Evolutionary conservation across 2,888 invertebrate genomes (phyloP).

Genomic region (Malthinus seriepunctatus): DNA sequence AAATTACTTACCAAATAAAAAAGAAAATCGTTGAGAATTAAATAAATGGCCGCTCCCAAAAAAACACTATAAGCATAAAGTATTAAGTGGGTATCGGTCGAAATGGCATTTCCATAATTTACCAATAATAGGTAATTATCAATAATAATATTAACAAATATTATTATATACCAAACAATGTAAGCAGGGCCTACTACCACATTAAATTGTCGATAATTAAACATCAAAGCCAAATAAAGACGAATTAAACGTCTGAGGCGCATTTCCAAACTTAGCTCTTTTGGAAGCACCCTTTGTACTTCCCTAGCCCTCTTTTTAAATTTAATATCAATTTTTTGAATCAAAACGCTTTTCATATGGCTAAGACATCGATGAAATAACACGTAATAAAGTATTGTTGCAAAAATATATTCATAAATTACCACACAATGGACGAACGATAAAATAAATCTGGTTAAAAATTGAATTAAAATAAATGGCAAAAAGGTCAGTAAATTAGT

Average conservation of each 20-base stretch:
- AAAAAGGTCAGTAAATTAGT: no score
- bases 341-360: background rate
- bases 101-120: no score
- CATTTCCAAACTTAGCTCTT: background rate
- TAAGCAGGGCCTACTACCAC: background rate
- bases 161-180: background rate
- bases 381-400: background rate
- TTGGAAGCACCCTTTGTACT: background rate
- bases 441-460: background rate
- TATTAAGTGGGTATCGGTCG: no score
- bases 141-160: background rate
- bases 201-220: background rate
- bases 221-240: constrained; percentile 4
- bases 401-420: background rate
- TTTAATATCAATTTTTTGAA: background rate
- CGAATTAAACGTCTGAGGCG: background rate
- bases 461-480: background rate
- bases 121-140: background rate
- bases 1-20: no score
- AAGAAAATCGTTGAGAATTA: no score
- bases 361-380: background rate
- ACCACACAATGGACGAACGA: background rate
- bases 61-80: no score
- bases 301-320: no score
- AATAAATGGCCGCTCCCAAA: no score